These are phyloP conservation scores for Hylomyscus alleni DNA, from an alignment of 2,797 vertebrate species.

Conservation along the genomic window DNA sequence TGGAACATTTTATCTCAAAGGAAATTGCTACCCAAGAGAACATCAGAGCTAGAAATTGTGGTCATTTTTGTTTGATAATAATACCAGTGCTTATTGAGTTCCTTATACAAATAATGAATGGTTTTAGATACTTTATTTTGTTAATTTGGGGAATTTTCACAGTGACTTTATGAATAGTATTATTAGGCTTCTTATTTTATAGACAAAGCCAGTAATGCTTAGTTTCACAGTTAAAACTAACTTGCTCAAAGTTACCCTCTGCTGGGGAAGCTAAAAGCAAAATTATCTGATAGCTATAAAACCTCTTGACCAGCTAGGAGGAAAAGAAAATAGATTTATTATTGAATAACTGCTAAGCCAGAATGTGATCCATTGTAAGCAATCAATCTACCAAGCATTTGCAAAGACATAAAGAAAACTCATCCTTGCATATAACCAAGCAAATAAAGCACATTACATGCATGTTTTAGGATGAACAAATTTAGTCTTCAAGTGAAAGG, in stretches of 20 bases:
- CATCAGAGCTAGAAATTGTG: conserved; percentile 12
- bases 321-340: conserved; percentile 53
- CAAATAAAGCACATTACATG: neutral
- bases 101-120: neutral
- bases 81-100: neutral
- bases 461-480: conserved; percentile 22
- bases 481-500: neutral
- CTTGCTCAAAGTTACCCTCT: neutral
- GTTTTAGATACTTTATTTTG: conserved; percentile 2
- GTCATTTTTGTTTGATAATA: neutral
- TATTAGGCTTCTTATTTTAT: conserved; percentile 37
- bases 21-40: neutral
- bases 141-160: conserved; percentile 8
- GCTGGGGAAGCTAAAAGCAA: conserved; percentile 36
- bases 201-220: conserved; percentile 19
- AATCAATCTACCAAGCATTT: neutral
- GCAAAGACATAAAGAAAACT: conserved; percentile 2
- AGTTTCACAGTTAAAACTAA: conserved; percentile 57
- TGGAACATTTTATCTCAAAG: neutral
- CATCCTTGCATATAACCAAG: neutral
- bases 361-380: neutral
- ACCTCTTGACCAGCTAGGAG: neutral
- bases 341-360: neutral
- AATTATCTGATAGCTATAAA: conserved; percentile 4
- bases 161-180: neutral